These are phyloP conservation scores for Poecilia velifera DNA, from an alignment of 2,797 vertebrate species.

Conservation along the genomic window DNA sequence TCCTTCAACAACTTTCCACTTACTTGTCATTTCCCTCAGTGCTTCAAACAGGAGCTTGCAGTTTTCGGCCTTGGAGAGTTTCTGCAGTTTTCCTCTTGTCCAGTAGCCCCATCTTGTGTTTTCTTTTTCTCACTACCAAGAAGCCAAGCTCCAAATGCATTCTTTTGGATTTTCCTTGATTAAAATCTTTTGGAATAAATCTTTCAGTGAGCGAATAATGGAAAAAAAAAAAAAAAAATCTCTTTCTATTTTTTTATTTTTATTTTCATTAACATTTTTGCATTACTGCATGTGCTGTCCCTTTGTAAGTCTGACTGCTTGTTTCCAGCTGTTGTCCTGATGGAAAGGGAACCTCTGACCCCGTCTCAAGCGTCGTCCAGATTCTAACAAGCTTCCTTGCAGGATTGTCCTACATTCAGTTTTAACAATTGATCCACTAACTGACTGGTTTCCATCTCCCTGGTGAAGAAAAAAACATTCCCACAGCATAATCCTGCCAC, in stretches of 20 bases:
- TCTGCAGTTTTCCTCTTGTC: neutral
- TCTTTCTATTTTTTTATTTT: neutral
- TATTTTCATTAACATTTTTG: neutral
- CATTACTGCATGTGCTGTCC: too few relatives aligned
- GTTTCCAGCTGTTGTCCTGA: neutral
- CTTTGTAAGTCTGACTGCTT: neutral
- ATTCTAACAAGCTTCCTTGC: neutral
- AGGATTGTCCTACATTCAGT: neutral
- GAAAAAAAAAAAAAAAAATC: too few relatives aligned
- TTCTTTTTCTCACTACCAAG: conserved; percentile 24
- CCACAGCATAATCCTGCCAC: neutral
- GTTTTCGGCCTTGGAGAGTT: neutral
- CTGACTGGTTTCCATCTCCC: neutral
- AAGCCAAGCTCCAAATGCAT: neutral
- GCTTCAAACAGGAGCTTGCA: neutral
- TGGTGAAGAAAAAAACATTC: neutral
- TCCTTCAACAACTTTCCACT: neutral
- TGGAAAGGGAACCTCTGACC: neutral
- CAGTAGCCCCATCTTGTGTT: conserved; percentile 54
- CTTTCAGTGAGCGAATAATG: neutral
- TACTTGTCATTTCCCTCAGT: neutral
- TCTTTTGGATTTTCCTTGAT: neutral
- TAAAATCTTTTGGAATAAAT: neutral
- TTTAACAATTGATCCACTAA: neutral
- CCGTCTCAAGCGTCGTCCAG: neutral